phyloP scores from a whole-genome alignment of 2,797 vertebrate species.

The Neosalanx taihuensis region DNA sequence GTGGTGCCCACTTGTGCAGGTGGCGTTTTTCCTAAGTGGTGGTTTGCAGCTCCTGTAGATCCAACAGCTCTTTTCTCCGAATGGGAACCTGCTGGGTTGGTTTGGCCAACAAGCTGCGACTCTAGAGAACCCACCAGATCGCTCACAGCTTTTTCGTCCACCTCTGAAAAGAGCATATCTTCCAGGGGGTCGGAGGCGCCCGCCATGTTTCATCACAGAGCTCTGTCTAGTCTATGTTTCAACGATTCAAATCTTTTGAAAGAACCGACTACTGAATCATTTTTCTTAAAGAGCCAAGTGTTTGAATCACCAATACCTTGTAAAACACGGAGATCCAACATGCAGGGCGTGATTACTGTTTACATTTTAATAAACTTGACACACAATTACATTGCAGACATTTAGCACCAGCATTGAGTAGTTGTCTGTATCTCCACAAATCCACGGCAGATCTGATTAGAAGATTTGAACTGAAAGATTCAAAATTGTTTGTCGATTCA shows the following conservation, averaged over 20 bases:
- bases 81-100: constrained; percentile 60
- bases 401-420: too few species aligned
- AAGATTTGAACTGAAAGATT: neutral
- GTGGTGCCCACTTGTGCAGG: constrained; percentile 73
- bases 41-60: constrained; percentile 69
- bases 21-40: constrained; percentile 75
- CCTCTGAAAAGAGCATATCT: constrained; percentile 87
- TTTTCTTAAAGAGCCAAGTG: neutral
- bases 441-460: neutral
- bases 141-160: constrained; percentile 88
- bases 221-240: constrained; percentile 45
- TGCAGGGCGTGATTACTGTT: neutral
- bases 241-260: neutral
- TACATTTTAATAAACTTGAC: too few species aligned
- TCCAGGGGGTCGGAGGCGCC: constrained; percentile 79
- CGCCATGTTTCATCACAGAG: constrained; percentile 78
- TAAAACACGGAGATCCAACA: constrained; percentile 7
- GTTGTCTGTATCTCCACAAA: neutral
- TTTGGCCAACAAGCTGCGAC: constrained; percentile 79
- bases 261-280: neutral
- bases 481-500: neutral
- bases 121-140: constrained; percentile 84
- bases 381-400: too few species aligned
- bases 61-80: constrained; percentile 69
- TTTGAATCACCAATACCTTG: constrained; percentile 17